These are phyloP conservation scores for Leucoraja erinaceus DNA, from an alignment of 2,113 vertebrate genomes.

Conservation along the genomic window DNA sequence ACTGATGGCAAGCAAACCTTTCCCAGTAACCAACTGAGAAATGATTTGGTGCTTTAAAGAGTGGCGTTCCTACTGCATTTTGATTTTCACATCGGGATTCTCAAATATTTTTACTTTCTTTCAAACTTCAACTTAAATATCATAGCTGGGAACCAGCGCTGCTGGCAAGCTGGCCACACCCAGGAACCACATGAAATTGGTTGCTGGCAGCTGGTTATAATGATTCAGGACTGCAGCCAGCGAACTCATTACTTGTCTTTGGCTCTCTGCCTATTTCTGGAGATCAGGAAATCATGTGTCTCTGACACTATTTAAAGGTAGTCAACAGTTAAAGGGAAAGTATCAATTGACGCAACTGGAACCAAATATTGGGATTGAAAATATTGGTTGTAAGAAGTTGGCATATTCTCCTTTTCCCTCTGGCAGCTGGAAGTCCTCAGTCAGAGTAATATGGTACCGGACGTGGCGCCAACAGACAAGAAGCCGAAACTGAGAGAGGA, in stretches of 20 bases:
- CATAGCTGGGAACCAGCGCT: background rate
- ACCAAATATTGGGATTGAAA: background rate
- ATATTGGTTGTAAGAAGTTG: background rate
- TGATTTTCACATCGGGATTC: background rate
- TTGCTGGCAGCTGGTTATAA: slow-evolving; percentile 1
- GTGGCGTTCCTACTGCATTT: background rate
- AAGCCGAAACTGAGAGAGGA: too few relatives aligned
- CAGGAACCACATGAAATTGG: slow-evolving; percentile 8
- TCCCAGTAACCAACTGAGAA: background rate
- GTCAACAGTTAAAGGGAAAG: background rate
- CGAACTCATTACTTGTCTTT: background rate
- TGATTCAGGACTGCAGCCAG: background rate
- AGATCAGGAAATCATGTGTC: background rate
- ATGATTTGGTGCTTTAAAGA: background rate
- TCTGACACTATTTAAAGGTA: background rate
- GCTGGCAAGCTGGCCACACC: background rate
- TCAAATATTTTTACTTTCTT: background rate
- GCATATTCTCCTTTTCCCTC: background rate
- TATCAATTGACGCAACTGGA: background rate
- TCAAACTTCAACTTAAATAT: background rate
- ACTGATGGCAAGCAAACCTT: background rate
- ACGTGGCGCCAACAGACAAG: too few relatives aligned
- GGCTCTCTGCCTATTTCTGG: background rate
- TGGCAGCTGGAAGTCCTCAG: too few relatives aligned
- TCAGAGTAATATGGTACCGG: too few relatives aligned